These are phyloP conservation scores for Nannospalax galili DNA, from an alignment of 2,113 vertebrate genomes.

Conservation along the genomic window DNA sequence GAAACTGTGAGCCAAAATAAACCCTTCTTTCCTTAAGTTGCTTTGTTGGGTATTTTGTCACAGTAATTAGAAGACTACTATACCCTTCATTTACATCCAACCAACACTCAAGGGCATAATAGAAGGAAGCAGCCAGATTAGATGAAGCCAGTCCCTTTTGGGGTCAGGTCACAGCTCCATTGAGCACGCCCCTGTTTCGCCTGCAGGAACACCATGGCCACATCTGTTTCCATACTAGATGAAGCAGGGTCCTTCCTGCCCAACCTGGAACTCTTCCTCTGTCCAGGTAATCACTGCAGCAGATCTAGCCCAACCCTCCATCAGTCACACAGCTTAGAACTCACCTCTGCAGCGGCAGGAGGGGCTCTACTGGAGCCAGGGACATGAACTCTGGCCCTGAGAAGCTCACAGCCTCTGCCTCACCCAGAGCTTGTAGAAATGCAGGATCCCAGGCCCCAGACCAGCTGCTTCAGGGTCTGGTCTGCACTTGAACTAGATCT, in stretches of 20 bases:
- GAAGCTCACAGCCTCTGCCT: neutral
- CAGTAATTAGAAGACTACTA: neutral
- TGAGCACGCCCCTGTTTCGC: fast-evolving
- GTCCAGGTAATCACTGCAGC: too few relatives aligned
- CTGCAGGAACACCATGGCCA: neutral
- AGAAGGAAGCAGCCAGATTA: neutral
- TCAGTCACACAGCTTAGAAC: neutral
- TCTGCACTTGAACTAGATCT: too few relatives aligned
- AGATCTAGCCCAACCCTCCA: neutral
- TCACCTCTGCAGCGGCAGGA: neutral
- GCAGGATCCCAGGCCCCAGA: neutral
- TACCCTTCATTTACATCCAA: neutral
- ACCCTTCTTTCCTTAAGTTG: neutral
- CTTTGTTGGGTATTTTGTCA: neutral
- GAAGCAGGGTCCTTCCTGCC: neutral
- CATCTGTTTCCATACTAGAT: neutral
- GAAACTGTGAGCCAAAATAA: neutral
- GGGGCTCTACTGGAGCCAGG: neutral
- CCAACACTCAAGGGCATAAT: neutral
- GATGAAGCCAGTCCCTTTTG: neutral
- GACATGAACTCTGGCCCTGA: too few relatives aligned
- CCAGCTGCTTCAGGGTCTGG: neutral
- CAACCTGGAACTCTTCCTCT: neutral
- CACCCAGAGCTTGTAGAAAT: neutral
- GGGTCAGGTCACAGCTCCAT: neutral